Base-by-base conservation (phyloP, 2,113 vertebrate species). In the Sinocyclocheilus rhinocerous region DNA sequence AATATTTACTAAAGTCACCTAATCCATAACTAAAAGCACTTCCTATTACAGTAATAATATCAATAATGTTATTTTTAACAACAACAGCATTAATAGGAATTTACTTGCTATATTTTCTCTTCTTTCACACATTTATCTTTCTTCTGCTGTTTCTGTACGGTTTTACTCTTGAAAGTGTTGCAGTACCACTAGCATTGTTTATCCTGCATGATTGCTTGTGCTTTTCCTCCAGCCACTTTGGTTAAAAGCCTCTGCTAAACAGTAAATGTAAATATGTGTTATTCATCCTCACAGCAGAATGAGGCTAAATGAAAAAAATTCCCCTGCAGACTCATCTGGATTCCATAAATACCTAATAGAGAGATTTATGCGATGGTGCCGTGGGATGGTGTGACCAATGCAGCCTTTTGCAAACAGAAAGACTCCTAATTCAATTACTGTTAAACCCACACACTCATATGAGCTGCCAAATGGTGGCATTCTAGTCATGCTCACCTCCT, bases 391-490 rank as follows among this genome's bases (percentile, higher is more conserved):
- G 33, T 85, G 73, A 85, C 79, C 85, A 42, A 84, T 57, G 42
- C 55, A 65, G 36, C 48, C 26, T 73, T 67, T 45, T 70, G 45
- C n/a, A 86, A 86, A 50, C 79, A 79, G 63, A 57, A 45, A 42
- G 15, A 73, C 22, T 67, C 33, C 42, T 83, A 75, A 86, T 86
- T 76, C 65, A 81, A 82, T 88, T 84, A 80, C 1, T 15, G 16
- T 36, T 81, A 26, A 79, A 52, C 26, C 83, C 73, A 86, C 84
- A 83, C 72, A 78, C 16, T 39, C 18, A 57, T 20, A 11, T 50
- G 42, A 39, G 52, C 52, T 83, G 63, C 36, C 33, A 81, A 76
- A 26, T 15, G 39, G 22, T 16, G 61, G 24, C 22, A 48, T 45
- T 45, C 7, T 42, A 7, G 7, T 42, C 42, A 8, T 42, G 42